Evolutionary conservation across 1,140 invertebrate genomes (phyloP), one percentile per base, ranked within the genome.

Genomic region (Camponotus pennsylvanicus): DNA sequence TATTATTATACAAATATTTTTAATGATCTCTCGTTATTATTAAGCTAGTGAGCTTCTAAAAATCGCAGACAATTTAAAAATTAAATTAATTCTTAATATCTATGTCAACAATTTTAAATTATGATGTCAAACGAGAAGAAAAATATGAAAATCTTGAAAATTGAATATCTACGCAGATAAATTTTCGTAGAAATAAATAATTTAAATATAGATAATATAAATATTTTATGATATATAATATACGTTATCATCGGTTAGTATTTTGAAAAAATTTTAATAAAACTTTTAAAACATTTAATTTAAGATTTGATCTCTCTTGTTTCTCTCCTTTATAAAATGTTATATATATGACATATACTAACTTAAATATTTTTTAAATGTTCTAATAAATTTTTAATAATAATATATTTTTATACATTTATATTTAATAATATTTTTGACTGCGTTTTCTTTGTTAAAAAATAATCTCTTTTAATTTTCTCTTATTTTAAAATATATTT

Each of bases 71-170:
- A 61, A 57, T 63, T 77, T 77, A 77, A 76, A 76, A 42, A 21
- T 4, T 21, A 77, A 21, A 64, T 77, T 77, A 77, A 77, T 45
- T 15, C 27, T 64, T 77, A 64, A 77, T 77, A 63, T 27, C 21
- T 42, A 63, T 57, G 37, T 42, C 75, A 64, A 77, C 37, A 13
- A 77, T 77, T 27, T 77, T 32, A 27, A 34, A 77, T 45, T 64
- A 63, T 34, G 15, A 77, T 15, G 27, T 34, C 61, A 59, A n/a
- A 34, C 52, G 18, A 64, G 27, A 77, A 18, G 57, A 64, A 77
- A 63, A 63, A 77, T 63, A 21, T 42, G 73, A 18, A 5, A 77
- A 45, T 64, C 40, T 64, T n/a, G 15, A 27, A 77, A 42, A 40
- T 40, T 64, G 40, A n/a, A 77, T 11, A 9, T 5, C 21, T n/a